Evolutionary conservation across 2,113 vertebrate genomes (phyloP), one percentile per base, ranked within the genome.

Genomic region (Muscicapa adusta): DNA sequence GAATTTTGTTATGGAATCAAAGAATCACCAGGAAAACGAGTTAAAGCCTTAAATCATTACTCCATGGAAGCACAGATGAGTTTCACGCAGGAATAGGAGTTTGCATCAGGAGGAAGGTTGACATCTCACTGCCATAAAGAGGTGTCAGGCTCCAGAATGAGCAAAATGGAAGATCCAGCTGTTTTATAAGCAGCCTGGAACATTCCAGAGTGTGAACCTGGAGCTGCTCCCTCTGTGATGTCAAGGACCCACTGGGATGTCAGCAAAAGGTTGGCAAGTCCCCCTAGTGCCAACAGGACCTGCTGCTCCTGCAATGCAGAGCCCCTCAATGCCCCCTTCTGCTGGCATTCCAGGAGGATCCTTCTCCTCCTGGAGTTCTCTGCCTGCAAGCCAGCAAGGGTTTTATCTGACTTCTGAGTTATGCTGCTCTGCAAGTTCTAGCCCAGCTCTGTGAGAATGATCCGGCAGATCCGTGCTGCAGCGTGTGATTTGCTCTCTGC

Each of bases 71-170:
- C 77, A 42, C 94, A 96, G 90, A 95, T 88, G 93, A 97, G 96
- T 96, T 97, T 97, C 95, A 93, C 97, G 95, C 86, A 99, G 98
- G 99, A 99, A 90, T 98, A 99, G 36, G 98, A 99, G 99, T 99
- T 99, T 97, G 98, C 98, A 2, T 99, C 99, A 40, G 99, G 98
- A 99, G 99, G 98, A 99, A 97, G 91, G 97, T 33, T 0, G 2
- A 6, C 45, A 14, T 42, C 53, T 96, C 66, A 22, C 48, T 91
- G 62, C 2, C 1, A 8, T 18, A 23, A 51, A 40, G 23, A 25
- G 29, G 68, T 22, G 9, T 36, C 45, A 36, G 57, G 73, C 54
- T 73, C 38, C 53, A 23, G 14, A 12, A 23, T 1, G 56, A 50
- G 26, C 2, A 2, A 40, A 9, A 4, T 6, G 22, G 47, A 67